Percentiles rank a stretch among this genome's conserved stretches.
phyloP scores from a whole-genome alignment of 1,140 invertebrate genomes.

The Papilio polyxenes region DNA sequence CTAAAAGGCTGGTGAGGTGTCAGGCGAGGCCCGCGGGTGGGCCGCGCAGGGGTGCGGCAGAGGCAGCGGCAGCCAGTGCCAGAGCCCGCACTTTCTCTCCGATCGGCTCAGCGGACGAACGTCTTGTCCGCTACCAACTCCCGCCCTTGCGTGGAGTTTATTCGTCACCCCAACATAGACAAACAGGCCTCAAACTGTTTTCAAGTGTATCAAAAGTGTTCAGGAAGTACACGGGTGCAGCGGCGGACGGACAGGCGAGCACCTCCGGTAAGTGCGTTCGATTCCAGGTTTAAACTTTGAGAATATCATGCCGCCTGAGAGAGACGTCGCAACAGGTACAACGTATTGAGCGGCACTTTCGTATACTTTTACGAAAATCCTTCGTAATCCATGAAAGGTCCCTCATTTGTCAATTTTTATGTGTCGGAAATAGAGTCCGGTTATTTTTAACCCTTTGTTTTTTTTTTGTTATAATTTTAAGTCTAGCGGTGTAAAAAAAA shows the following conservation, averaged over 20 bases:
- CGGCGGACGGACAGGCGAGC: slow-evolving; percentile 52
- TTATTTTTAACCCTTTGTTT: neutral
- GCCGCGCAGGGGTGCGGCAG: slow-evolving; percentile 50
- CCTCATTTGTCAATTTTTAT: slow-evolving; percentile 65
- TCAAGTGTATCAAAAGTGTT: slow-evolving; percentile 66
- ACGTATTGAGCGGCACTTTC: slow-evolving; percentile 66
- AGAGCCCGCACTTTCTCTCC: slow-evolving; percentile 58
- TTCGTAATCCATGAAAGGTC: slow-evolving; percentile 56
- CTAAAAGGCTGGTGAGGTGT: slow-evolving; percentile 42
- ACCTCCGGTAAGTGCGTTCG: slow-evolving; percentile 60
- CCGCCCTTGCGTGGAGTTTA: slow-evolving; percentile 52
- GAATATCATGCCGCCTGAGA: slow-evolving; percentile 45
- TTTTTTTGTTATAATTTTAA: neutral
- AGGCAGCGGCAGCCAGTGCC: slow-evolving; percentile 35
- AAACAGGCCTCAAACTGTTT: slow-evolving; percentile 67
- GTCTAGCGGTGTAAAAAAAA: neutral
- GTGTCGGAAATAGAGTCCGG: neutral
- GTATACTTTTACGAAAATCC: slow-evolving; percentile 46
- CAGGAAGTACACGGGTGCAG: slow-evolving; percentile 53
- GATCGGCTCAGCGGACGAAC: slow-evolving; percentile 44
- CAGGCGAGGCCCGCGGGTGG: slow-evolving; percentile 48
- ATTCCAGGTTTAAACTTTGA: slow-evolving; percentile 59
- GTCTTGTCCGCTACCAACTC: slow-evolving; percentile 19
- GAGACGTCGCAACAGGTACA: slow-evolving; percentile 69
- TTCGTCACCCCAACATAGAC: slow-evolving; percentile 49